A percentile compares a stretch with the other conserved stretches of the same genome.
phyloP scores from a whole-genome alignment of 2,113 vertebrate species.

The Callionymus lyra region DNA sequence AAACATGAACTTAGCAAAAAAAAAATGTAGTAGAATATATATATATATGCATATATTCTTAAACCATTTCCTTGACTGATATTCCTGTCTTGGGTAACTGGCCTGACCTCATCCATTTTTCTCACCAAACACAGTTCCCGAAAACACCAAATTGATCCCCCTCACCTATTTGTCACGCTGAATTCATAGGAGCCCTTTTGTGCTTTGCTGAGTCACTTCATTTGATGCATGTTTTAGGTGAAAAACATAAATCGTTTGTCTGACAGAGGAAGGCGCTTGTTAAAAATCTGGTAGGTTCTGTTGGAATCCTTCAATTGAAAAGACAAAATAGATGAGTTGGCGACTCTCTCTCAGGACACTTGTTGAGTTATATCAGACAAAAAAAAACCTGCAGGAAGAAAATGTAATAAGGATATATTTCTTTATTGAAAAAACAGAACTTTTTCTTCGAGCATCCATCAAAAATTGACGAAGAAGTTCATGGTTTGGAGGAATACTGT shows the following conservation, averaged over 20 bases:
- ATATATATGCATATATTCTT: too few relatives aligned
- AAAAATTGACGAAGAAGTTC: conserved; percentile 50
- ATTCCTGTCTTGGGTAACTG: too few relatives aligned
- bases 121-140: too few relatives aligned
- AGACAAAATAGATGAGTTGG: conserved; percentile 24
- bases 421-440: conserved; percentile 50
- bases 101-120: too few relatives aligned
- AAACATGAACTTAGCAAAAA: too few relatives aligned
- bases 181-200: too few relatives aligned
- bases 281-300: conserved; percentile 35
- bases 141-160: too few relatives aligned
- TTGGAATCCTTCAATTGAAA: conserved; percentile 11
- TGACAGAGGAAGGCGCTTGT: conserved; percentile 30
- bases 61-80: too few relatives aligned
- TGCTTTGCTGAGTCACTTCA: too few relatives aligned
- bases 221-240: conserved; percentile 18
- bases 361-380: conserved; percentile 49
- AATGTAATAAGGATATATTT: conserved; percentile 43
- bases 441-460: conserved; percentile 53
- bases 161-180: too few relatives aligned
- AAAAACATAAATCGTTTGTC: conserved; percentile 29
- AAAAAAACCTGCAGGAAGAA: conserved; percentile 30
- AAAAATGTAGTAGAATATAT: too few relatives aligned
- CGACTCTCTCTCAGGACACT: conserved; percentile 24
- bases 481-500: conserved; percentile 22